phyloP scores from a whole-genome alignment of 1,140 invertebrate genomes.

The Caenorhabditis elegans region WBcel235 BX284602.5:7103501-7104000 shows the following conservation, averaged over 20 bases:
- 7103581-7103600: conserved; percentile 60
- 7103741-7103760: conserved; percentile 64
- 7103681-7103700: conserved; percentile 60
- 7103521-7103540: conserved; percentile 29
- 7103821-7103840: background rate
- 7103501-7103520: conserved; percentile 25
- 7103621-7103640: conserved; percentile 45
- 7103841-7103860: conserved; percentile 12
- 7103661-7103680: conserved; percentile 59
- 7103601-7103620: conserved; percentile 42
- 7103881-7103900: conserved; percentile 64
- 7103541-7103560: conserved; percentile 35
- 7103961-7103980: conserved; percentile 40
- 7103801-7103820: conserved; percentile 24
- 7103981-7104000: conserved; percentile 39
- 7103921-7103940: conserved; percentile 64
- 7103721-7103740: conserved; percentile 57
- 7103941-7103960: conserved; percentile 25
- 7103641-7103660: conserved; percentile 58
- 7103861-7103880: conserved; percentile 49
- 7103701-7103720: conserved; percentile 64
- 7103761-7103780: conserved; percentile 52
- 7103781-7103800: conserved; percentile 57
- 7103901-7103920: conserved; percentile 55
- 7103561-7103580: conserved; percentile 53